Conservation (phyloP, 2,888 invertebrate species). For the Lepeophtheirus nordmannii region DNA sequence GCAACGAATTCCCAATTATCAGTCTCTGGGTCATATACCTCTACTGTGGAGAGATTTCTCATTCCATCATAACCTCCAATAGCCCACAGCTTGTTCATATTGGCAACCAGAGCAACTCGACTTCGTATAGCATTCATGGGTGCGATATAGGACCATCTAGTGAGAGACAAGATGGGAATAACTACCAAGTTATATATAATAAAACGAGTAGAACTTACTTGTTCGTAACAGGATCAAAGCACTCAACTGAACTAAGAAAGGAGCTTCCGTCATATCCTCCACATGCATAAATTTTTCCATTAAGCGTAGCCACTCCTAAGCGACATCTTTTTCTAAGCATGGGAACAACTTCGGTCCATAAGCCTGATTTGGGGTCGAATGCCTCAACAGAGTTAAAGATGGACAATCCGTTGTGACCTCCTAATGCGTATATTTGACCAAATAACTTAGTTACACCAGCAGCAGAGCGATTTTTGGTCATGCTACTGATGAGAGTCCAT, state of each 20-base stretch:
- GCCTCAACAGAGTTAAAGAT: slow-evolving; percentile 61
- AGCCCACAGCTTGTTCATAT: slow-evolving; percentile 66
- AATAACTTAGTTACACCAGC: slow-evolving; percentile 53
- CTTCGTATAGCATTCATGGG: slow-evolving; percentile 68
- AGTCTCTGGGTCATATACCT: slow-evolving; percentile 57
- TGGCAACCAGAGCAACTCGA: slow-evolving; percentile 62
- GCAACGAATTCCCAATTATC: slow-evolving; percentile 57
- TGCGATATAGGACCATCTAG: slow-evolving; percentile 55
- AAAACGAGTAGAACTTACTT: slow-evolving; percentile 37
- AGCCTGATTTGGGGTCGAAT: not conserved
- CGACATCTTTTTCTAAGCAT: slow-evolving; percentile 69
- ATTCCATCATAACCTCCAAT: slow-evolving; percentile 58
- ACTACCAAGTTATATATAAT: not conserved
- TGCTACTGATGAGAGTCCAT: slow-evolving; percentile 56
- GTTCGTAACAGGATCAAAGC: slow-evolving; percentile 55
- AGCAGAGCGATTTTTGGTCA: slow-evolving; percentile 55
- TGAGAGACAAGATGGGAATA: slow-evolving; percentile 30
- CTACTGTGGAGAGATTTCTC: slow-evolving; percentile 63
- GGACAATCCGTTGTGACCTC: slow-evolving; percentile 72
- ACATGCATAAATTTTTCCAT: slow-evolving; percentile 64
- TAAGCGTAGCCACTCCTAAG: slow-evolving; percentile 61
- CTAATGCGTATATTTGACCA: slow-evolving; percentile 61
- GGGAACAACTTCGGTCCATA: slow-evolving; percentile 56
- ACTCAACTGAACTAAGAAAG: slow-evolving; percentile 64
- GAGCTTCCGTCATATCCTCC: slow-evolving; percentile 71